Conservation (phyloP, 2,113 vertebrate genomes). For the Microtus ochrogaster region DNA sequence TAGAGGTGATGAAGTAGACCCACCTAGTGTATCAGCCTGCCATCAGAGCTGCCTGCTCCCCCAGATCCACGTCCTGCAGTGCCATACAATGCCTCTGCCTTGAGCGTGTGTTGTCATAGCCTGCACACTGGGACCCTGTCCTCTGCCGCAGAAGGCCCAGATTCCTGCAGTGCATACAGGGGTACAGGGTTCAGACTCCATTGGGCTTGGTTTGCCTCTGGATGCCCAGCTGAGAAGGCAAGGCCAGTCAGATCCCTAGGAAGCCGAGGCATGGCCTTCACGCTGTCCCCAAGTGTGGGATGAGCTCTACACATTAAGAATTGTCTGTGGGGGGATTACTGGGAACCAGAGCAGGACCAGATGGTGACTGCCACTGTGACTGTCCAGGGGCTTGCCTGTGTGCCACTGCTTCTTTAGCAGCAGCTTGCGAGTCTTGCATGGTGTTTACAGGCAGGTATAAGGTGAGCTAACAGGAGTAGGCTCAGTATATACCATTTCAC, state of each 20-base stretch:
- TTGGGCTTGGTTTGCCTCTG: not conserved
- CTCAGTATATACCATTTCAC: not conserved
- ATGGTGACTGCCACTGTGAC: not conserved
- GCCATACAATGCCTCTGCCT: not conserved
- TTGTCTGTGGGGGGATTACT: not conserved
- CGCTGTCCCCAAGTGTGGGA: accelerated
- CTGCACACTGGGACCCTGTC: accelerated
- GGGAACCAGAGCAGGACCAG: not conserved
- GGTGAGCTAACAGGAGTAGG: not conserved
- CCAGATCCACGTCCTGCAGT: accelerated
- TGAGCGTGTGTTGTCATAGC: accelerated
- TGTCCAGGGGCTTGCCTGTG: not conserved
- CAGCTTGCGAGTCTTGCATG: not conserved
- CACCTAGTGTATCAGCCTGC: accelerated
- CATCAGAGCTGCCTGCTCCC: not conserved
- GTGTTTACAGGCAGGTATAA: not conserved
- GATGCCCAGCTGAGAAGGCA: not conserved
- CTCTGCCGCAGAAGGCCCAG: accelerated
- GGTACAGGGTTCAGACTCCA: accelerated
- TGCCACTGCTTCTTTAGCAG: not conserved
- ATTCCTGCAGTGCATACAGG: accelerated
- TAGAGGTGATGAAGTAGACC: not conserved
- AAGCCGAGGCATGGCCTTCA: accelerated
- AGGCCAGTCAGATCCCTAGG: accelerated
- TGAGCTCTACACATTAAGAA: not conserved